Evolutionary conservation across 2,888 invertebrate genomes (phyloP), one percentile per base, ranked within the genome.

Genomic region (Sthenelais limicola): DNA sequence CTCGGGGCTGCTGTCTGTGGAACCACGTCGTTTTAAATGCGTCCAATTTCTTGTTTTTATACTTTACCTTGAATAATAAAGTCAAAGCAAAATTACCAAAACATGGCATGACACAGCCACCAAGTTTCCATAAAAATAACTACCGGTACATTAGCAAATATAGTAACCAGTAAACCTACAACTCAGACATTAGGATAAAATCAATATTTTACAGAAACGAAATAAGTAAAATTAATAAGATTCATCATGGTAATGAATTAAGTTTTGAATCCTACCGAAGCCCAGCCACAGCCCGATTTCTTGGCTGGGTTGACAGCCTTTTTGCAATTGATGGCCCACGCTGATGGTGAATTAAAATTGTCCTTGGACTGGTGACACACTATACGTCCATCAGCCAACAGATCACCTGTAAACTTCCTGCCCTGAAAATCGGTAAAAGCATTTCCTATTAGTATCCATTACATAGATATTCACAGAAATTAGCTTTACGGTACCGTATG

Each of bases 261-360:
- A n/a, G n/a, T n/a, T n/a, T n/a, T n/a, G n/a, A n/a, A n/a, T 88
- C 94, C 93, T 43, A 95, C 95, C 1, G 95, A 94, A 1, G 95
- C 95, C 96, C 96, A 96, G 1, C 96, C 96, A 89, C 95, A 96
- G 0, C 95, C 95, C 48, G 95, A 95, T 83, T 95, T 94, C 87
- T 95, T 95, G 77, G 94, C 94, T 0, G 96, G 95, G 88, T 96
- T 95, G 68, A 96, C 94, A 73, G 95, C 93, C 78, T 94, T 91
- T 86, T 96, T 96, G 84, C 96, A 96, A 84, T 95, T 94, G 86
- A 94, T 94, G 0, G 95, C 96, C 96, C 96, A 96, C 1, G 96
- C 94, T 81, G 94, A 95, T 1, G 96, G 96, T 0, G 95, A 94
- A 76, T 93, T 92, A 86, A 95, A 96, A 82, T 94, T 91, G 88